Conservation (phyloP, 2,888 invertebrate species). For the Phaonia tiefii region DNA sequence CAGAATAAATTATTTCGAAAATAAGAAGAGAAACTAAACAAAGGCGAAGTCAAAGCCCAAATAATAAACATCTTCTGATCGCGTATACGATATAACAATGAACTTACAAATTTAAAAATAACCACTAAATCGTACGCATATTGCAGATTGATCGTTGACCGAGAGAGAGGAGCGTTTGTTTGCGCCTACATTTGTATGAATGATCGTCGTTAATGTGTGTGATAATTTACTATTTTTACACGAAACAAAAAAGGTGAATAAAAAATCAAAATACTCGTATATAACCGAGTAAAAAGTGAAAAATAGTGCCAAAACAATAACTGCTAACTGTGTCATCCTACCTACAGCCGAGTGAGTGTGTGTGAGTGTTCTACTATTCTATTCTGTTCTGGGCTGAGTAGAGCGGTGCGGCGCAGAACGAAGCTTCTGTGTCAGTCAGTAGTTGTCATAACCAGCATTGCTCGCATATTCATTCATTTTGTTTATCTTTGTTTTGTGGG, state of each 20-base stretch:
- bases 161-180: background rate
- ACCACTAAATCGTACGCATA: constrained; percentile 5
- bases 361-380: too few species aligned
- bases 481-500: background rate
- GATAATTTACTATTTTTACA: constrained; percentile 36
- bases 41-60: background rate
- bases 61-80: constrained; percentile 1
- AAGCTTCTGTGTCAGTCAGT: constrained; percentile 19
- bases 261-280: background rate
- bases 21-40: background rate
- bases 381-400: background rate
- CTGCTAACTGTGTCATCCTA: constrained; percentile 56
- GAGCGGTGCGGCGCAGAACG: too few species aligned
- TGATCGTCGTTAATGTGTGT: constrained; percentile 8
- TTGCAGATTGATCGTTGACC: too few species aligned
- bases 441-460: background rate
- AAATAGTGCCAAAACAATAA: constrained; percentile 51
- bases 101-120: constrained; percentile 4
- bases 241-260: background rate
- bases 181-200: background rate
- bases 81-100: too few species aligned
- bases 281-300: constrained; percentile 26
- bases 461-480: constrained; percentile 12
- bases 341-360: constrained; percentile 28
- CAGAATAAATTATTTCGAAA: background rate